Evolutionary conservation across 2,113 vertebrate species (phyloP), one percentile per base, ranked within the genome.

Genomic region (Synchiropus splendidus): DNA sequence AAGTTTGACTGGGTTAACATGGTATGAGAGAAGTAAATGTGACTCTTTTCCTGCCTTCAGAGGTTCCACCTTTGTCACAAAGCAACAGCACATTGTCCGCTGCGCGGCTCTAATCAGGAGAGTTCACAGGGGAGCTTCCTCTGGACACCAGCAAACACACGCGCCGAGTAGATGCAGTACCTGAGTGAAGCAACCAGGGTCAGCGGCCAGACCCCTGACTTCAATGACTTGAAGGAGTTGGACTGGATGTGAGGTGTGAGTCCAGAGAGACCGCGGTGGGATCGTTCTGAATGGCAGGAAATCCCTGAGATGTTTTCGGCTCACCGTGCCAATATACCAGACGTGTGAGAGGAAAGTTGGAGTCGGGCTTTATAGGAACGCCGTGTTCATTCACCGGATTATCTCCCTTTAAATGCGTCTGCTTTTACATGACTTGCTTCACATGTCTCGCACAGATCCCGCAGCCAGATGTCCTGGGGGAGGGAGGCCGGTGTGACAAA

Each of bases 231-330:
- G 33, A 48, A 61, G 54, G 57, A 67, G 62, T 58, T 55, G 58
- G 51, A 61, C 51, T 51, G 58, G 60, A 46, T 57, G 64, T 34
- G 45, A 45, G 59, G 46, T 33, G 45, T 54, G 52, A 57, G 54
- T 54, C 57, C 50, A 53, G 58, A 54, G 67, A 62, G 67, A 63
- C 51, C 61, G 39, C 34, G 17, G 11, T 5, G 41, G 70, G 65
- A 56, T 63, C 39, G 52, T 36, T 30, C 64, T 84, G 66, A 85
- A 85, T 84, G 63, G 76, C 79, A 85, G 83, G 82, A 85, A 83
- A 85, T 85, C 81, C 81, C 79, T 67, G 51, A 80, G 68, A 81
- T 81, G 78, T 80, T 83, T 82, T 80, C 72, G 79, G 64, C 67
- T 52, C 70, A 72, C 40, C 48, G 31, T 36, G 61, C 58, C 37